Evolutionary conservation across 2,113 vertebrate genomes (phyloP), one percentile per base, ranked within the genome.

Genomic region (Sander vitreus): DNA sequence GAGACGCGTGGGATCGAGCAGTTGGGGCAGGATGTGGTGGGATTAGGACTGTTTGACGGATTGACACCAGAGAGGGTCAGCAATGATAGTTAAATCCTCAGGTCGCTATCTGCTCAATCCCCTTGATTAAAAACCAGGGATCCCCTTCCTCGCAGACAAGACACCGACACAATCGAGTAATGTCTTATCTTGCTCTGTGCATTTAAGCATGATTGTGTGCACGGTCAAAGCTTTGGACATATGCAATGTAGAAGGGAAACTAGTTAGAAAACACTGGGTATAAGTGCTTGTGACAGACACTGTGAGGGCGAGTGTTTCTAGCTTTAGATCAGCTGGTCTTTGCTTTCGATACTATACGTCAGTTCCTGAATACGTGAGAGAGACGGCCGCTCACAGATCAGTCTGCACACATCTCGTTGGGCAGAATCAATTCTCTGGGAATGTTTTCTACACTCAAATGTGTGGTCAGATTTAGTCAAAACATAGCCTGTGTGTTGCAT

Each of bases 11-110:
- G 55, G 63, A 83, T 77, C 7, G 1, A 62, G 14, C 53, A 27
- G n/a, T 48, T 48, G 45, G 53, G 64, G 36, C n/a, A 71, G 80
- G 47, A 79, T 73, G 43, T 65, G 19, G 59, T 54, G 57, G 71
- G 81, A 79, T 85, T 76, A 73, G n/a, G 54, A 18, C 25, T 48
- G 47, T 83, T 73, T 55, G 50, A 75, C 30, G 73, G 54, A 58
- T 15, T 55, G 76, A 84, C 69, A 67, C 66, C 66, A 67, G 55
- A 68, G n/a, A 14, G 67, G 73, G 73, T 84, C 70, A 80, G 55
- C 23, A 54, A 18, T 65, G 85, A 83, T 25, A 54, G 76, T 60
- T 71, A 36, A 72, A 16, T 51, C 39, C 43, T 45, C 15, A 3
- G 7, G 47, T 19, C 15, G 19, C 74, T 57, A 64, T 74, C 77